These are phyloP conservation scores for Cordilura impudica DNA, from an alignment of 2,888 invertebrate genomes.

Conservation along the genomic window DNA sequence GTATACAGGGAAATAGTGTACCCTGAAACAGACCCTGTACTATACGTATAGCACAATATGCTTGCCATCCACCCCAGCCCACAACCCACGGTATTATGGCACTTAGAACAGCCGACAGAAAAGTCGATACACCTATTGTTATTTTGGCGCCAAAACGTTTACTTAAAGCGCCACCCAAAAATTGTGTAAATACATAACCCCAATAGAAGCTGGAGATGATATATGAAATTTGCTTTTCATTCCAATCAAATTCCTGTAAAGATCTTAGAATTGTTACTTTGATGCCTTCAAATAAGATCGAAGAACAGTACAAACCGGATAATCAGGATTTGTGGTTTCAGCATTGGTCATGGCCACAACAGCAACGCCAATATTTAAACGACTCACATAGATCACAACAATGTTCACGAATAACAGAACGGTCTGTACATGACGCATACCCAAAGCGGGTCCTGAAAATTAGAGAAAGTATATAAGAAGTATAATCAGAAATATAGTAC, in stretches of 20 bases:
- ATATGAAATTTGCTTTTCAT: constrained; percentile 79
- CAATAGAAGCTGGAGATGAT: constrained; percentile 88
- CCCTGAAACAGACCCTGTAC: constrained; percentile 85
- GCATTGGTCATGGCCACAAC: constrained; percentile 86
- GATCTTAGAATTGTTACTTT: not conserved
- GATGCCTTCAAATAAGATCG: not conserved
- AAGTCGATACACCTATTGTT: constrained; percentile 79
- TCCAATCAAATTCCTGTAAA: constrained; percentile 78
- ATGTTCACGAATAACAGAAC: constrained; percentile 81
- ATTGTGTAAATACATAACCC: constrained; percentile 84
- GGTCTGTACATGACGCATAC: constrained; percentile 82
- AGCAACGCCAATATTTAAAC: constrained; percentile 84
- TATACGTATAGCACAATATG: constrained; percentile 81
- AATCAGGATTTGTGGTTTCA: constrained; percentile 77
- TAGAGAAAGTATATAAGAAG: too few species aligned
- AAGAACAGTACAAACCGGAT: constrained; percentile 75
- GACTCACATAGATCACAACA: constrained; percentile 81
- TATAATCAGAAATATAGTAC: too few species aligned
- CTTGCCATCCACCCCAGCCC: constrained; percentile 81
- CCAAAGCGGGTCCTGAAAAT: constrained; percentile 79
- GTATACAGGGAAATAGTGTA: constrained; percentile 82
- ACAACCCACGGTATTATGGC: constrained; percentile 85
- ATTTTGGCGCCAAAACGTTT: constrained; percentile 84
- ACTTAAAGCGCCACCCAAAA: constrained; percentile 85
- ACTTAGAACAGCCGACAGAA: constrained; percentile 82